Evolutionary conservation across 1,140 invertebrate species (phyloP).

Genomic region (Bilobella aurantiaca): DNA sequence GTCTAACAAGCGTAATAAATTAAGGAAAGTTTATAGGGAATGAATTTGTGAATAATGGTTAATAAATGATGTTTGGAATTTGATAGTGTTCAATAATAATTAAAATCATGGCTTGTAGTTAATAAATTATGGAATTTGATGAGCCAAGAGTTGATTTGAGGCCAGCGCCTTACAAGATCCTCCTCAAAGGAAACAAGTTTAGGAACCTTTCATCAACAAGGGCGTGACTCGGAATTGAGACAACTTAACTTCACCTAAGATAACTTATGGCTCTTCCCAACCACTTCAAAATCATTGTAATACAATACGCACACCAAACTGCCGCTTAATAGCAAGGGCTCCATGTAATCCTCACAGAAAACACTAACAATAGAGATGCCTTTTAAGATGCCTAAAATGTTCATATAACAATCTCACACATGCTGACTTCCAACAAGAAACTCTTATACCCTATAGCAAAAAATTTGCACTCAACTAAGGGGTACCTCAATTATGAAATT

Average conservation of each 20-base stretch:
- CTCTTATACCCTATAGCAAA: no score
- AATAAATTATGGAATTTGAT: not conserved
- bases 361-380: no score
- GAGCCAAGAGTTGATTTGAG: not conserved
- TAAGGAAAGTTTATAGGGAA: no score
- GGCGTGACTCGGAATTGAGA: not conserved
- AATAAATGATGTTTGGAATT: not conserved
- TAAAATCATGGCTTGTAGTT: not conserved
- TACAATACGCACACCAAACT: no score
- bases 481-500: no score
- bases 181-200: conserved; percentile 1
- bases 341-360: no score
- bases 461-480: no score
- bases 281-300: no score
- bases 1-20: not conserved
- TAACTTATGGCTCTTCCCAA: conserved; percentile 7
- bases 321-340: no score
- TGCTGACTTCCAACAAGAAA: no score
- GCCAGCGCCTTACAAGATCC: not conserved
- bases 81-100: not conserved
- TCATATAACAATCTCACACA: no score
- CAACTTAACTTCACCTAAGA: conserved; percentile 5
- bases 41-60: not conserved
- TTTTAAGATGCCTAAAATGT: no score
- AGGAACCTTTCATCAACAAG: conserved; percentile 5